These are phyloP conservation scores for Rousettus leschenaultii DNA, from an alignment of 2,113 vertebrate genomes.

Conservation along the genomic window DNA sequence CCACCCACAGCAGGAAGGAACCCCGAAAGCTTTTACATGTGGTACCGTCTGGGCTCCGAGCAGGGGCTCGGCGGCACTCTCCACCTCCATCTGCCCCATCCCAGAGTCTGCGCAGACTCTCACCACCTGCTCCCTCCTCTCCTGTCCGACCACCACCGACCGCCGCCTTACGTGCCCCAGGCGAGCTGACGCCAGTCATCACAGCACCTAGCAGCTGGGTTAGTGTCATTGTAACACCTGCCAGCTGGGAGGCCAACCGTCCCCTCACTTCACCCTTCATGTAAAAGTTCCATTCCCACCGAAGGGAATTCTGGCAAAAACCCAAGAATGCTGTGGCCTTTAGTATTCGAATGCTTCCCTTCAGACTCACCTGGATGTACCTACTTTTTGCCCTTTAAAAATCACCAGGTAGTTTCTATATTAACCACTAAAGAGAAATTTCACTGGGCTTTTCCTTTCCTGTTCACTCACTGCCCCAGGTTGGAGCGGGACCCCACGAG, in stretches of 20 bases:
- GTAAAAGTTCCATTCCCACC: neutral
- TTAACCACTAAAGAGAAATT: neutral
- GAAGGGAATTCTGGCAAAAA: neutral
- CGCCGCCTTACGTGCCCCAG: neutral
- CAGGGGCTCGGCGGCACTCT: rapidly evolving
- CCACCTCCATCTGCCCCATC: neutral
- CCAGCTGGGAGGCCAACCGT: neutral
- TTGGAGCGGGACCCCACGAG: neutral
- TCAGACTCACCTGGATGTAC: neutral
- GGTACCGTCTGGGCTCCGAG: rapidly evolving
- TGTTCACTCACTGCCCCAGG: rapidly evolving
- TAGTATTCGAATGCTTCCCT: neutral
- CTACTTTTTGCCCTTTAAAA: neutral
- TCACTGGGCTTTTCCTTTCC: neutral
- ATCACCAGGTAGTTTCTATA: neutral
- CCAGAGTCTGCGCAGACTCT: neutral
- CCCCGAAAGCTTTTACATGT: rapidly evolving
- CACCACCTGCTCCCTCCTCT: neutral
- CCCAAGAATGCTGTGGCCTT: neutral
- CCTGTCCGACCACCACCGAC: too few species aligned
- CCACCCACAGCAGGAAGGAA: neutral
- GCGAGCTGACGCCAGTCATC: neutral
- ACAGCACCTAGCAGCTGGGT: neutral
- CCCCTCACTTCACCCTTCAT: neutral
- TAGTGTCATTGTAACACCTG: neutral